These are phyloP conservation scores for Protophormia terraenovae DNA, from an alignment of 2,888 invertebrate genomes.

Conservation along the genomic window DNA sequence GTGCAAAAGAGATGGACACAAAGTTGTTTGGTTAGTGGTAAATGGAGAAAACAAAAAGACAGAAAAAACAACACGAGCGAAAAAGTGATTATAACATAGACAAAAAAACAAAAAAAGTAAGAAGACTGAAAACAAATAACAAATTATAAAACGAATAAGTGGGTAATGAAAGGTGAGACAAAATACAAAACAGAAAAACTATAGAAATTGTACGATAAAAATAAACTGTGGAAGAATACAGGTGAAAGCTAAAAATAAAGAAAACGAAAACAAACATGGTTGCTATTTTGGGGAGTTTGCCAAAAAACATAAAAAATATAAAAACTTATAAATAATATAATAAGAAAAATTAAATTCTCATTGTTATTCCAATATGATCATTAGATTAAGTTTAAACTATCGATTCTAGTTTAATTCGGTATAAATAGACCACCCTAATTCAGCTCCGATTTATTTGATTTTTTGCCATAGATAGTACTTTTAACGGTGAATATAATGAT, in stretches of 20 bases:
- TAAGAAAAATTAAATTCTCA: no score
- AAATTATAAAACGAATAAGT: conserved; percentile 20
- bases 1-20: conserved; percentile 51
- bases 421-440: no score
- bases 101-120: conserved; percentile 16
- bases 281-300: conserved; percentile 20
- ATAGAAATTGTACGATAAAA: conserved; percentile 48
- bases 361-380: no score
- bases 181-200: conserved; percentile 33
- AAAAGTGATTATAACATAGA: conserved; percentile 41
- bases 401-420: no score
- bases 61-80: conserved; percentile 43
- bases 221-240: conserved; percentile 46
- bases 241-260: conserved; percentile 34
- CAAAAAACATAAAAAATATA: no score
- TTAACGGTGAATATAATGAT: no score
- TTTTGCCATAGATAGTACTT: no score
- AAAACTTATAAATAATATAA: no score
- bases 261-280: conserved; percentile 20
- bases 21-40: conserved; percentile 67
- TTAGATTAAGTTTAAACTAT: no score
- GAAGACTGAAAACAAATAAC: conserved; percentile 15
- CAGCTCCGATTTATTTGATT: no score
- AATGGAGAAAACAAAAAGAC: conserved; percentile 50
- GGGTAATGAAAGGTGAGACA: conserved; percentile 37